Percentiles rank a stretch among this genome's conserved stretches.
Conservation (phyloP, 2,888 invertebrate genomes). For the Rutpela maculata region DNA sequence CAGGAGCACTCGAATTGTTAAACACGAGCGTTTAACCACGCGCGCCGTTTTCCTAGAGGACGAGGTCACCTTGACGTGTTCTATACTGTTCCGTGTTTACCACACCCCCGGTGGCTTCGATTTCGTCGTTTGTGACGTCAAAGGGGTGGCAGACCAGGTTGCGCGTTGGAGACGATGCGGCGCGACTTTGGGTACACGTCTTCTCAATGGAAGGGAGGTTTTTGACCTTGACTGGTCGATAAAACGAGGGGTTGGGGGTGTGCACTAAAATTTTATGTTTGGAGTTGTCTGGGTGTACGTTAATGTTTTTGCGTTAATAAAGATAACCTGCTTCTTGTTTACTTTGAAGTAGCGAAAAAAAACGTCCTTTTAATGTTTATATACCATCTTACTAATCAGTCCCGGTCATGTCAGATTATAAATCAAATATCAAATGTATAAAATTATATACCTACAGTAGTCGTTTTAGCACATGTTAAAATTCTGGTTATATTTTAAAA, state of each 20-base stretch:
- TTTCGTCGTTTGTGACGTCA: slow-evolving; percentile 32
- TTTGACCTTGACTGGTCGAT: slow-evolving; percentile 29
- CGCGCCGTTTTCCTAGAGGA: not conserved
- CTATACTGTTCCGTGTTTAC: slow-evolving; percentile 4
- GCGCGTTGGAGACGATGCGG: not conserved
- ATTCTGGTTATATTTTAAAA: no score
- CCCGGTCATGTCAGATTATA: no score
- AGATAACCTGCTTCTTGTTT: no score
- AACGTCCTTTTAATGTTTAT: no score
- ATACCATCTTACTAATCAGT: no score
- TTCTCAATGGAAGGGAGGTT: slow-evolving; percentile 22
- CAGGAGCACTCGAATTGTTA: not conserved
- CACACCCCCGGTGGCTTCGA: slow-evolving; percentile 34
- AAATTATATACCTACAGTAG: no score
- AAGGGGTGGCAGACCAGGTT: not conserved
- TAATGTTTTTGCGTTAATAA: no score
- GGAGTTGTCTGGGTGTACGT: no score
- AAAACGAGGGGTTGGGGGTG: not conserved
- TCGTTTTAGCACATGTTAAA: no score
- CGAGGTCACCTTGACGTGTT: slow-evolving; percentile 35
- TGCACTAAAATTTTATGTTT: not conserved
- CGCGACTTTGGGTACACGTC: not conserved
- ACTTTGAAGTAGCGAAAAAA: no score
- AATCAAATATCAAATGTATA: no score
- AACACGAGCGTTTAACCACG: slow-evolving; percentile 1